Base-by-base conservation (phyloP, 2,888 invertebrate species). In the Polietes domitor region DNA sequence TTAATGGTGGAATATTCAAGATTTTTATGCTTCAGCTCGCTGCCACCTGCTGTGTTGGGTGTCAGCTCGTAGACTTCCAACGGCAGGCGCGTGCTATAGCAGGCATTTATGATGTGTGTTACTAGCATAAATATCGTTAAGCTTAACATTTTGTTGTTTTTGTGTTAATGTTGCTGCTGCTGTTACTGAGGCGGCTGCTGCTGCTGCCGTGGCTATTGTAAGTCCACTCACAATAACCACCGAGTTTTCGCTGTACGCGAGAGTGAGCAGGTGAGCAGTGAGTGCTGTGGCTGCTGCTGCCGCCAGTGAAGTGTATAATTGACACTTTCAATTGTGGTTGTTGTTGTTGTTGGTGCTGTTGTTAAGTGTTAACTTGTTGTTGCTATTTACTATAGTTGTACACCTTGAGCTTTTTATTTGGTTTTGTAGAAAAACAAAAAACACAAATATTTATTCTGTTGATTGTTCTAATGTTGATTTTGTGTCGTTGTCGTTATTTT, bases 21-120 rank as follows among this genome's bases (percentile, higher is more conserved):
- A 81, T 87, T 88, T 88, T 89, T 88, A 85, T 88, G 88, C 85
- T 87, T 88, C 80, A 85, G 76, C 79, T 82, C 61, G 26, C 43
- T 80, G 68, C 72, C 47, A 75, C 72, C 79, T 76, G 87, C 80
- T 78, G 83, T 65, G 71, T 70, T 84, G 53, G 91, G 89, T 83
- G 91, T 89, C 85, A 92, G 88, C 87, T 92, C 92, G 84, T 91
- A 92, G 15, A 92, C 91, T 87, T 92, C 92, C 63, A 92, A 89
- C 86, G 92, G 92, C 87, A 92, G 88, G 82, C 91, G 90, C 88
- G 91, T 91, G 88, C 91, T 87, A 85, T 87, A 87, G 82, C 87
- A 87, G 73, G 85, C 87, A 85, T 87, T 88, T 80, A 89, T 77
- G 72, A 87, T 86, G 83, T 87, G 88, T 80, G 87, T 87, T 80